phyloP scores from a whole-genome alignment of 2,113 vertebrate genomes.

The Microcebus jonahi region DNA sequence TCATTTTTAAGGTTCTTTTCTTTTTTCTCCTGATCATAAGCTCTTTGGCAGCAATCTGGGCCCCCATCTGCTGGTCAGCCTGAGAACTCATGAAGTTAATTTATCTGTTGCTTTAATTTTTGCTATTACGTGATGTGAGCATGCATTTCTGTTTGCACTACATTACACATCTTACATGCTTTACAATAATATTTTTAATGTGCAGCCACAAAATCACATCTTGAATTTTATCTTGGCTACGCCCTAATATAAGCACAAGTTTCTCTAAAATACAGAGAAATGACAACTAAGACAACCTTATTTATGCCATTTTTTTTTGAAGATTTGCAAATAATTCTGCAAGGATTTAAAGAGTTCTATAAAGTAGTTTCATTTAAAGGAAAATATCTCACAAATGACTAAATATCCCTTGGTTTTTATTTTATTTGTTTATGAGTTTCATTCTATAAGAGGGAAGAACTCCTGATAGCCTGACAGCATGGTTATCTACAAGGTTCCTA shows the following conservation, averaged over 20 bases:
- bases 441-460: background rate
- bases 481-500: background rate
- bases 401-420: slow-evolving; percentile 28
- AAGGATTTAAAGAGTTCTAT: background rate
- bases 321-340: slow-evolving; percentile 27
- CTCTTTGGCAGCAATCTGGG: background rate
- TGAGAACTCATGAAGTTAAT: slow-evolving; percentile 30
- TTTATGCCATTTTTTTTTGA: slow-evolving; percentile 22
- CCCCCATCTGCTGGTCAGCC: slow-evolving; percentile 45
- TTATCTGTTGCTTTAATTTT: background rate
- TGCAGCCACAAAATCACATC: slow-evolving; percentile 2
- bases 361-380: slow-evolving; percentile 18
- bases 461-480: background rate
- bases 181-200: slow-evolving; percentile 14
- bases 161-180: background rate
- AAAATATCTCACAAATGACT: slow-evolving; percentile 35
- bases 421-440: slow-evolving; percentile 41
- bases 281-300: slow-evolving; percentile 2
- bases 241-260: background rate
- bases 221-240: background rate
- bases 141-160: background rate
- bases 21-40: background rate
- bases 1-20: background rate
- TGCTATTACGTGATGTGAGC: background rate
- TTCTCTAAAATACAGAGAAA: slow-evolving; percentile 40